Evolutionary conservation across 2,113 vertebrate genomes (phyloP), one percentile per base, ranked within the genome.

Genomic region (Prietella phreatophila): DNA sequence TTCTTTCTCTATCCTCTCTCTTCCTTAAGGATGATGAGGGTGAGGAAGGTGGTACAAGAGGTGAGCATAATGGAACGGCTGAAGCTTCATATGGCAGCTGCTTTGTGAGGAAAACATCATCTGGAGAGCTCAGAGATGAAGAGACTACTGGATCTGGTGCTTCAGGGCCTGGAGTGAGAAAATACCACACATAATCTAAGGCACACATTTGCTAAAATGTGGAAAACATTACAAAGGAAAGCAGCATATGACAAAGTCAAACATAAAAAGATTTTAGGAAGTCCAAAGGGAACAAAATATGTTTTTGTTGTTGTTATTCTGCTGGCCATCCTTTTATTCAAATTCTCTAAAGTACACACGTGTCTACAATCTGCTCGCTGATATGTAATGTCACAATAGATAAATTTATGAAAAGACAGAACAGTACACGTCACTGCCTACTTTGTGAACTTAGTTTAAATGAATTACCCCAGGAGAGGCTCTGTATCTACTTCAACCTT

Each of bases 1-100:
- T 90, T 90, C 94, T 93, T 50, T 47, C 92, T 82, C 27, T 56
- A 88, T 86, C 92, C 93, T 95, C 92, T 91, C 96, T 96, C 93
- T 93, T 95, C 76, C 86, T 89, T 83, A 91, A 91, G 78, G 92
- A 47, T n/a, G 93, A 92, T 81, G 88, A 76, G 36, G 90, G 88
- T 84, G 89, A 86, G 81, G 90, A 91, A 85, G 87, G 69, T 61
- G 83, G 88, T 20, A 88, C 89, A 95, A 88, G 92, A 96, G 96
- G 96, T 95, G 92, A 88, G 91, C 89, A 89, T 25, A 89, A 86
- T 89, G 91, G 82, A 93, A 92, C 91, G 87, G 91, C 89, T 87
- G 90, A 92, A 91, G 92, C 55, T 67, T 91, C 87, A 89, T 79
- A 84, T 91, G 93, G 91, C 78, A 92, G 92, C 22, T 92, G 87